A percentile compares a stretch with the other conserved stretches of the same genome.
Evolutionary conservation across 2,888 invertebrate genomes (phyloP).

Genomic region (Lasioglossum oenotherae): DNA sequence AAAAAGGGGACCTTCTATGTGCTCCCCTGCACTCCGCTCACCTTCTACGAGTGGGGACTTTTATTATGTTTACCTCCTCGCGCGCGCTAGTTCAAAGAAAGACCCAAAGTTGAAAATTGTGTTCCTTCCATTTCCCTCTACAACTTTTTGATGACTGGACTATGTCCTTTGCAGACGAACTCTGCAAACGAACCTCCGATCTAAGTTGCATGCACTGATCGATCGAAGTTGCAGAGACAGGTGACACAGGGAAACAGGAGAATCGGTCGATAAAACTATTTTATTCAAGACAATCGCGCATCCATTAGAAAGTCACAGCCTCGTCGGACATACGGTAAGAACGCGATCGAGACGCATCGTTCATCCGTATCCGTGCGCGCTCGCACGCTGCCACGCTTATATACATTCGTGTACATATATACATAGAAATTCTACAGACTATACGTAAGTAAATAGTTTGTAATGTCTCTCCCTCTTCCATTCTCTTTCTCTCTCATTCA

Average conservation of each 20-base stretch:
- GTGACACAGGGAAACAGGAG: constrained; percentile 27
- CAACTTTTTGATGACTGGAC: too few species aligned
- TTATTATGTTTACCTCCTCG: too few species aligned
- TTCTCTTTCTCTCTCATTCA: background rate
- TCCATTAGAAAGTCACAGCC: constrained; percentile 79
- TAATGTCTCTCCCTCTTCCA: background rate
- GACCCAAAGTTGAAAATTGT: too few species aligned
- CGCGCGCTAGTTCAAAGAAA: too few species aligned
- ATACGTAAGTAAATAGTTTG: background rate
- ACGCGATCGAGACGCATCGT: constrained; percentile 45
- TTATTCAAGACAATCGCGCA: constrained; percentile 71
- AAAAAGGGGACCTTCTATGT: too few species aligned
- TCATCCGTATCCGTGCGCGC: constrained; percentile 4
- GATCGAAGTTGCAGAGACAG: constrained; percentile 32
- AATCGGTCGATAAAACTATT: constrained; percentile 65
- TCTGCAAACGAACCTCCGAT: too few species aligned
- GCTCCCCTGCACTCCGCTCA: too few species aligned
- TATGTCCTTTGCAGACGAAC: too few species aligned
- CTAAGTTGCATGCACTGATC: too few species aligned
- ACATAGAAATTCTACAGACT: constrained; percentile 9
- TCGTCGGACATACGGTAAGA: constrained; percentile 61
- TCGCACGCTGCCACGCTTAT: constrained; percentile 17
- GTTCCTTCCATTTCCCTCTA: too few species aligned
- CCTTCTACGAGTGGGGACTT: too few species aligned
- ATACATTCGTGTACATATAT: constrained; percentile 21